Evolutionary conservation across 1,140 invertebrate genomes (phyloP).

Genomic region (Pantala flavescens): DNA sequence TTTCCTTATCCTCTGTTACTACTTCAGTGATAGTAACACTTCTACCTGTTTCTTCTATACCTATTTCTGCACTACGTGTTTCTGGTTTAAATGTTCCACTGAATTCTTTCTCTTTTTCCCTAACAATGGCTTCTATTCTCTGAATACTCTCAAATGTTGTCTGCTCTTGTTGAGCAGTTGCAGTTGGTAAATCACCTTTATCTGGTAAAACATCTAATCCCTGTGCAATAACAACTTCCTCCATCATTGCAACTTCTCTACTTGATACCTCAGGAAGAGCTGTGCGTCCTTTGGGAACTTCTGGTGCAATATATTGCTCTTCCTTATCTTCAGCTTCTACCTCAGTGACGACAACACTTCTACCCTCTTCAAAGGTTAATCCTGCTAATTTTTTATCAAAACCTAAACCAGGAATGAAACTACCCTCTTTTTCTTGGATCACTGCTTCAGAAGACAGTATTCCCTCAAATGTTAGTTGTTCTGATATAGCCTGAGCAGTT

Average conservation of each 20-base stretch:
- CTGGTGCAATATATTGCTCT: slow-evolving; percentile 24
- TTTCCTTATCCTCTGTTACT: slow-evolving; percentile 34
- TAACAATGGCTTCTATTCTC: slow-evolving; percentile 31
- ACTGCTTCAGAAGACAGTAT: slow-evolving; percentile 27
- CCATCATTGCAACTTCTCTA: slow-evolving; percentile 26
- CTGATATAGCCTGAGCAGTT: slow-evolving; percentile 25
- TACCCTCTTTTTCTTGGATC: slow-evolving; percentile 31
- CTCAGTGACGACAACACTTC: slow-evolving; percentile 38
- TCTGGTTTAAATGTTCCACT: slow-evolving; percentile 29
- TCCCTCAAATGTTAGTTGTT: slow-evolving; percentile 30
- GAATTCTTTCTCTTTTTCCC: slow-evolving; percentile 34
- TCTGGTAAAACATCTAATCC: slow-evolving; percentile 26
- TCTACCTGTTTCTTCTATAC: slow-evolving; percentile 26
- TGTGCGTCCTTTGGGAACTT: slow-evolving; percentile 24
- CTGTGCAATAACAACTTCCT: slow-evolving; percentile 27
- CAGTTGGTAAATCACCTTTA: slow-evolving; percentile 27
- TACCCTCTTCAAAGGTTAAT: slow-evolving; percentile 35
- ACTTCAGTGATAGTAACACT: slow-evolving; percentile 36
- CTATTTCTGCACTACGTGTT: slow-evolving; percentile 29
- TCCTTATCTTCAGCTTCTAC: slow-evolving; percentile 38
- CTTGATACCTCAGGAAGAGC: slow-evolving; percentile 21
- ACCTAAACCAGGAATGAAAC: slow-evolving; percentile 29
- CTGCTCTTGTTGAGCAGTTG: slow-evolving; percentile 27
- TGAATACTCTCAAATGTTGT: slow-evolving; percentile 34
- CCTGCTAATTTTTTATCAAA: slow-evolving; percentile 31